A percentile compares a stretch with the other conserved stretches of the same genome.
phyloP scores from a whole-genome alignment of 2,888 invertebrate species.

The Bursaphelenchus okinawaensis region DNA sequence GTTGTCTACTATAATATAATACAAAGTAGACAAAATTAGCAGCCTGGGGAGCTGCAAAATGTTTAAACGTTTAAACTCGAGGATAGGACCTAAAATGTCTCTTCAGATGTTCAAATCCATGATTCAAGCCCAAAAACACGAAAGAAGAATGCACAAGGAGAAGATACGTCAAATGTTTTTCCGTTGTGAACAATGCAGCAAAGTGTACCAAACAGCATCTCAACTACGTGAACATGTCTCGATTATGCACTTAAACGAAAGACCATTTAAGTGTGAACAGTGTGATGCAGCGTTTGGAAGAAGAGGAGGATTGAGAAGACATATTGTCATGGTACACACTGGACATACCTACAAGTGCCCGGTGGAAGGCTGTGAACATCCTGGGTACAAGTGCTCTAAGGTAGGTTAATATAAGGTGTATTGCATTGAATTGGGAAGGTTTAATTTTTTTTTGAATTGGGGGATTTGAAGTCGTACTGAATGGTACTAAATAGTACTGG shows the following conservation, averaged over 20 bases:
- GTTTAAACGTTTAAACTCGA: no score
- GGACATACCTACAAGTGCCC: slow-evolving; percentile 35
- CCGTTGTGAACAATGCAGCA: slow-evolving; percentile 1
- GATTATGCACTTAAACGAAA: slow-evolving; percentile 51
- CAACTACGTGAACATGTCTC: slow-evolving; percentile 19
- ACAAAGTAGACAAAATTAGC: no score
- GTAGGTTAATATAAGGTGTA: no score
- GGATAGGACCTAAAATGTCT: no score
- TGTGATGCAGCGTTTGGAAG: slow-evolving; percentile 68
- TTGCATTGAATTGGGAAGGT: no score
- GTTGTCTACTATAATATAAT: no score
- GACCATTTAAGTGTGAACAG: slow-evolving; percentile 66
- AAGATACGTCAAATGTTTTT: slow-evolving; percentile 1
- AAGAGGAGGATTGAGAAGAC: slow-evolving; percentile 68
- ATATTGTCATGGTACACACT: slow-evolving; percentile 64
- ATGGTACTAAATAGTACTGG: no score
- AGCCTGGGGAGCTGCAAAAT: no score
- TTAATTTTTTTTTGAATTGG: no score
- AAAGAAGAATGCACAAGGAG: background rate
- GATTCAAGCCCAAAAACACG: background rate
- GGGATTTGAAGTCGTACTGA: no score
- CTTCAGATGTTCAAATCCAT: background rate
- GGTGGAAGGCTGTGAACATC: slow-evolving; percentile 32
- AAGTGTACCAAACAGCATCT: slow-evolving; percentile 14
- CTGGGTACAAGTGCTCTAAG: slow-evolving; percentile 41